Base-by-base conservation (phyloP, 2,888 invertebrate species). In the Calameuta filiformis region DNA sequence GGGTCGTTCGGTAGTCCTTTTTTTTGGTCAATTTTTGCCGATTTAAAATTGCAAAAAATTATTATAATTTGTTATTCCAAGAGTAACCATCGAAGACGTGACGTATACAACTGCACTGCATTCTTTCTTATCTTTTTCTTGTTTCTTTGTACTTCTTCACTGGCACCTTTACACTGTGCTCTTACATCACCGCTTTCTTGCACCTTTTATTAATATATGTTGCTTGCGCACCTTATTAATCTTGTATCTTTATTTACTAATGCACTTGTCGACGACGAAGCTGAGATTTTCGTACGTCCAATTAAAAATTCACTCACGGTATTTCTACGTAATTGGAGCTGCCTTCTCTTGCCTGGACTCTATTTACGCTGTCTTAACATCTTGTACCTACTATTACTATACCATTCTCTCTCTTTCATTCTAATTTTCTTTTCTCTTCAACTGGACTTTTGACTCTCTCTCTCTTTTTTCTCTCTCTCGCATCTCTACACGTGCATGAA, bases 401-500 rank as follows among this genome's bases (percentile, higher is more conserved):
- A 79, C 74, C 73, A 76, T 35, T 79, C 75, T 69, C 31, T 34
- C 12, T 35, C n/a, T n/a, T 78, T 75, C 78, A 77, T 68, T 77
- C 31, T 35, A 71, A 56, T 75, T 73, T 35, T 80, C 71, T 79
- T 56, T 73, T 74, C 68, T 75, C 12, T 76, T 75, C 69, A 68
- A 78, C 35, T 73, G 31, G 73, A 6, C 73, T 76, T 68, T 68
- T 77, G 37, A 30, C 75, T 33, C 68, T 75, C 74, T 68, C 37
- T n/a, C 74, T 35, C 31, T 33, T 11, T 76, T 79, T 73, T 77
- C 31, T 71, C 31, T 71, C 4, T 33, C 9, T 71, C 71, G 33
- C 71, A 71, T 75, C 73, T 73, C 69, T 76, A 75, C 75, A 79
- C 81, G 76, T 78, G 83, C 85, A 79, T 80, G 82, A 40, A 79